Evolutionary conservation across 2,113 vertebrate species (phyloP), one percentile per base, ranked within the genome.

Genomic region (Platichthys stellatus): DNA sequence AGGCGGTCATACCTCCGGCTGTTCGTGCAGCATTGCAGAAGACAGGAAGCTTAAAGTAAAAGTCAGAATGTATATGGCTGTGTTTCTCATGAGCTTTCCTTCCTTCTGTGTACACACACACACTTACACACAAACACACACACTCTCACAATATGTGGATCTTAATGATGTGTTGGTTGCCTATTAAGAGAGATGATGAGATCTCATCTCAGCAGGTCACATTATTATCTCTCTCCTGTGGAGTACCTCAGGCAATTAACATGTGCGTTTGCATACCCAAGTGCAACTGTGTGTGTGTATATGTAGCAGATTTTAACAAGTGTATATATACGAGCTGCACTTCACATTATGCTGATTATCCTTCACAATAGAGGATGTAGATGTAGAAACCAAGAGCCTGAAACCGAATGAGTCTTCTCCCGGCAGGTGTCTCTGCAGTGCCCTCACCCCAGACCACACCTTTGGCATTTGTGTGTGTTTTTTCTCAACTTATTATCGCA

Each of bases 181-280:
- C 58, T 80, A 43, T 84, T 84, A 80, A 84, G 78, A 74, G 62
- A 45, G 43, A 72, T 76, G 61, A 78, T 74, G 69, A 80, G 79
- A 69, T 87, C 79, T 84, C 38, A 60, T 86, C 76, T 68, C 85
- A 79, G 81, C 76, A 80, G 85, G 82, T 85, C 73, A 68, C 72
- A 68, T 77, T 70, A 84, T 86, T 80, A 89, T 76, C 63, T 75
- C 40, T 63, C 38, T 78, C 71, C 80, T 72, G 67, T 66, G 2
- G 43, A 84, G 70, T 65, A 71, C 74, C 51, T 54, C 51, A 54
- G 51, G 51, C 61, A 45, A 63, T 78, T 80, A 62, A 57, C 66
- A 62, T 40, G 26, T 47, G 43, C 74, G 17, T 49, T n/a, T 62
- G 57, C 70, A 68, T 63, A 58, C 43, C 67, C 14, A 62, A n/a